Evolutionary conservation across 2,888 invertebrate genomes (phyloP).

Genomic region (Corbicula japonica): DNA sequence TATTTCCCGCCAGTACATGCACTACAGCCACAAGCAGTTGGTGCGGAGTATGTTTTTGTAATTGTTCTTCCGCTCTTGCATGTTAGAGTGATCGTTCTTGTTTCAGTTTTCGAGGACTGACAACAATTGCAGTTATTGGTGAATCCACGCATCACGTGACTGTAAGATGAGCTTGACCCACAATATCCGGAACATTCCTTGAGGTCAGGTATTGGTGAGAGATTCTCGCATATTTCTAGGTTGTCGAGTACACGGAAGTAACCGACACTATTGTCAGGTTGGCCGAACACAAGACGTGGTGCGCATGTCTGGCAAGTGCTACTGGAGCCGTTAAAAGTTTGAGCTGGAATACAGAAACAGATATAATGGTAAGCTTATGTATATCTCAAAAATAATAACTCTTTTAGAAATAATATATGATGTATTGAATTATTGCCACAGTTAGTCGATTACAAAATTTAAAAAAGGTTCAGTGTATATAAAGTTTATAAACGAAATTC

Average conservation of each 20-base stretch:
- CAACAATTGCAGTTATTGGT: slow-evolving; percentile 77
- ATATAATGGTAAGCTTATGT: not conserved
- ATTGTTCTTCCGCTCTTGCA: slow-evolving; percentile 76
- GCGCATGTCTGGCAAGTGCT: slow-evolving; percentile 71
- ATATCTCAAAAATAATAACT: not conserved
- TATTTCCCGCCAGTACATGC: slow-evolving; percentile 67
- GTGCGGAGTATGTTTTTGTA: slow-evolving; percentile 71
- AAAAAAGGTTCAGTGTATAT: too few relatives aligned
- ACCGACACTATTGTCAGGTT: slow-evolving; percentile 71
- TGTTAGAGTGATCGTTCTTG: slow-evolving; percentile 68
- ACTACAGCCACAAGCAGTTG: slow-evolving; percentile 75
- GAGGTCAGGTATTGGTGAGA: slow-evolving; percentile 72
- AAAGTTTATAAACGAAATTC: too few relatives aligned
- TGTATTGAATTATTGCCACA: too few relatives aligned
- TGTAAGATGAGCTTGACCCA: slow-evolving; percentile 73
- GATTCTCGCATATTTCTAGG: slow-evolving; percentile 72
- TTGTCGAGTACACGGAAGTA: slow-evolving; percentile 74
- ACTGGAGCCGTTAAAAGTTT: slow-evolving; percentile 33
- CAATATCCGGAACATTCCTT: slow-evolving; percentile 79
- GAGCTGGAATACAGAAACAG: slow-evolving; percentile 18
- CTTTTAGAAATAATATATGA: too few relatives aligned
- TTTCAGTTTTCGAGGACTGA: slow-evolving; percentile 66
- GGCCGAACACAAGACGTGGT: slow-evolving; percentile 73
- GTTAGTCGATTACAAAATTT: too few relatives aligned
- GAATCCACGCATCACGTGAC: slow-evolving; percentile 71